Evolutionary conservation across 1,140 invertebrate genomes (phyloP), one percentile per base, ranked within the genome.

Genomic region (Aethina tumida): DNA sequence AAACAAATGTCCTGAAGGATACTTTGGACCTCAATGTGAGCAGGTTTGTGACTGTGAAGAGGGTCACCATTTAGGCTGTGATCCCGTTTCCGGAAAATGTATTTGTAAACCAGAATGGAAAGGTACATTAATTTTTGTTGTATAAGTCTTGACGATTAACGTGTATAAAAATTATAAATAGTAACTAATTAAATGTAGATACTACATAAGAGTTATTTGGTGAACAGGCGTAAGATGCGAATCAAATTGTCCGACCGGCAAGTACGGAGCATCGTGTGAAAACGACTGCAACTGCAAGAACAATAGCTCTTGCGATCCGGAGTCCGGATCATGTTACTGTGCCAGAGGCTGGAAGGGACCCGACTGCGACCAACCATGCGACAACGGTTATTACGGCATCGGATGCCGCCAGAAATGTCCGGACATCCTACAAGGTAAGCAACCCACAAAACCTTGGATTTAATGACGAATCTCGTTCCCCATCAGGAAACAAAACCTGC

Each of bases 281-380:
- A 65, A 75, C 50, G 64, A 71, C 32, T 95, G 92, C 61, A 73
- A 80, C 49, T 97, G 93, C 65, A 67, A 71, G 44, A 82, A 88
- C 61, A 83, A 86, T 59, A 85, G 83, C 36, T 84, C 84, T n/a
- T 96, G 92, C 64, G 79, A 92, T 60, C 75, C 77, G 18, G 62
- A 70, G 7, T 79, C 73, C 9, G 91, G 90, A 16, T 68, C 65
- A 40, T 96, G 92, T 59, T 70, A 81, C 39, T 97, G 93, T 67
- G 69, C 79, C 10, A 68, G 84, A 18, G 93, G 93, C 28, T 90
- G 82, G 79, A 75, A 76, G 47, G 91, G 91, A 5, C 58, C 62
- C 5, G 70, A 77, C 38, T 97, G 93, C 59, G 67, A 70, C 20
- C 45, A 67, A 37, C 76, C 83, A 1, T 97, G 93, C 63, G 61